Conservation (phyloP, 2,797 vertebrate genomes). For the Enoplosus armatus region DNA sequence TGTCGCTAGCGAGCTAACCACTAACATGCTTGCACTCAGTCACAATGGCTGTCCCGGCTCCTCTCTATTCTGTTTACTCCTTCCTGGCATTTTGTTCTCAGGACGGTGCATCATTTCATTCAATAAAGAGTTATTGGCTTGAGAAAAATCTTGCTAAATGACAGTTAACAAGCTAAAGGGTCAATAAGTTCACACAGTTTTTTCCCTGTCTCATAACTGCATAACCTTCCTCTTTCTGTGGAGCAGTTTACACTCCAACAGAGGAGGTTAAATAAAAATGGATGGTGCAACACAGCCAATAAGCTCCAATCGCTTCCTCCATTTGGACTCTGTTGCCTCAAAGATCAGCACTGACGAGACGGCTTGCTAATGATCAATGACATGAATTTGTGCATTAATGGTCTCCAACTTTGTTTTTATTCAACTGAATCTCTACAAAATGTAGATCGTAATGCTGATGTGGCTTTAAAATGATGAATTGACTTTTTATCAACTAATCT, state of each 20-base stretch:
- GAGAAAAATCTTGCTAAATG: not conserved
- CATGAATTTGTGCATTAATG: not conserved
- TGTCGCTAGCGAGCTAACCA: not conserved
- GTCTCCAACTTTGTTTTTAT: not conserved
- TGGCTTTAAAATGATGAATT: not conserved
- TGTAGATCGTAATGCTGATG: not conserved
- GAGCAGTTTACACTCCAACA: not conserved
- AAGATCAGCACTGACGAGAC: not conserved
- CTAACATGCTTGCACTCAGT: not conserved
- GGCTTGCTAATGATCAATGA: not conserved
- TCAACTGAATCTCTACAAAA: not conserved
- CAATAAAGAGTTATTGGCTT: not conserved
- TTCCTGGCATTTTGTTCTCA: not conserved
- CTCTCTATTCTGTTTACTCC: not conserved
- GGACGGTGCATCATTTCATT: not conserved
- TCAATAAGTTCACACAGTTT: not conserved
- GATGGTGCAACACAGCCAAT: not conserved
- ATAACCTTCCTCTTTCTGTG: not conserved
- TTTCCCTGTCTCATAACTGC: not conserved
- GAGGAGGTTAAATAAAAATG: not conserved
- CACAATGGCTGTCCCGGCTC: not conserved
- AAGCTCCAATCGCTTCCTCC: not conserved
- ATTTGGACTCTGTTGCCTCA: not conserved
- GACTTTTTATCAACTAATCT: not conserved
- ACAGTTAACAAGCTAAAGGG: not conserved